Conservation (phyloP, 2,797 vertebrate genomes). For the Rhyacichthys aspro region DNA sequence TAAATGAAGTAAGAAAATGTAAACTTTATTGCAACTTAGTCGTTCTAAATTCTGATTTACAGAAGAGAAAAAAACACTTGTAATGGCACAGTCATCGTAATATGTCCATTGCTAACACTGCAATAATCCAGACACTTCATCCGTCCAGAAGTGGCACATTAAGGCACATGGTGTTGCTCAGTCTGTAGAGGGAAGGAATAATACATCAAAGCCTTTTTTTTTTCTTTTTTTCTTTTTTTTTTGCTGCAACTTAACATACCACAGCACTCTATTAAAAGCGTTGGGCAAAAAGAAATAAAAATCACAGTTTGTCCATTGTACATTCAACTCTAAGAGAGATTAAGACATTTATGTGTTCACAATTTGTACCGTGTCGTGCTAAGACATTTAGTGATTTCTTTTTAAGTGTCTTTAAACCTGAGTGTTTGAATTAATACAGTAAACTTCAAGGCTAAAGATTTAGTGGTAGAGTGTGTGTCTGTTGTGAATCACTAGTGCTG, state of each 20-base stretch:
- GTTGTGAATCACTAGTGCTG: slow-evolving; percentile 43
- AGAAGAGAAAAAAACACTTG: slow-evolving; percentile 72
- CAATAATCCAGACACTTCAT: slow-evolving; percentile 65
- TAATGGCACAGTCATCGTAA: slow-evolving; percentile 79
- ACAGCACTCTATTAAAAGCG: slow-evolving; percentile 62
- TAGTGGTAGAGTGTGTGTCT: slow-evolving; percentile 46
- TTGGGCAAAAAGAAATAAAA: slow-evolving; percentile 49
- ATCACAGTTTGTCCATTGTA: slow-evolving; percentile 77
- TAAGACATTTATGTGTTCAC: slow-evolving; percentile 79
- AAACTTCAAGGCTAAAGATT: slow-evolving; percentile 67
- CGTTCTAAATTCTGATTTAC: slow-evolving; percentile 76
- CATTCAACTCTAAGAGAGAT: slow-evolving; percentile 73
- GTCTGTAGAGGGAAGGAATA: slow-evolving; percentile 61
- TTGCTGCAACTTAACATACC: slow-evolving; percentile 54
- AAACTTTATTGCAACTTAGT: slow-evolving; percentile 84
- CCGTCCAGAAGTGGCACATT: slow-evolving; percentile 61
- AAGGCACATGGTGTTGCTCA: slow-evolving; percentile 51
- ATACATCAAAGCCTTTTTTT: slow-evolving; percentile 47
- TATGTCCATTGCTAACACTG: slow-evolving; percentile 74
- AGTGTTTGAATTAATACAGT: slow-evolving; percentile 76
- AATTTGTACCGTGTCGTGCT: slow-evolving; percentile 63
- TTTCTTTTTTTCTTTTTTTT: slow-evolving; percentile 21
- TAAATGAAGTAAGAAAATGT: slow-evolving; percentile 80
- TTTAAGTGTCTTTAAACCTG: slow-evolving; percentile 75
- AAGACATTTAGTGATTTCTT: slow-evolving; percentile 80